Conservation (phyloP, 1,140 invertebrate genomes). For the Leptopilina boulardi region DNA sequence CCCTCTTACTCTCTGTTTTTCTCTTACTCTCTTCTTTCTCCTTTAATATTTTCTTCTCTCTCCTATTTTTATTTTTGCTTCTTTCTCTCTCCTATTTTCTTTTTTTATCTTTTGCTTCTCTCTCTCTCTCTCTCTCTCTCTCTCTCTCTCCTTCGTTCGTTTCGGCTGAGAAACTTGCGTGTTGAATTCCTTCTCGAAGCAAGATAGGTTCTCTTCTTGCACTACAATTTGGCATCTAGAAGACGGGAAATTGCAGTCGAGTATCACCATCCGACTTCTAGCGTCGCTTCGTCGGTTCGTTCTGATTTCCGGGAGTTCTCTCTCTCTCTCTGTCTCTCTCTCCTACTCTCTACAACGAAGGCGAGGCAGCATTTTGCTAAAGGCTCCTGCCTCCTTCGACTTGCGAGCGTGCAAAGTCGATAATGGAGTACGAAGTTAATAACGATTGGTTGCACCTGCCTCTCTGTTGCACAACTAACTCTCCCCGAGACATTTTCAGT, state of each 20-base stretch:
- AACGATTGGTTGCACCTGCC: conserved; percentile 29
- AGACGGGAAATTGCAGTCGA: conserved; percentile 31
- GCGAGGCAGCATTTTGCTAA: not conserved
- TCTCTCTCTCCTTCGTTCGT: not conserved
- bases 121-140: not conserved
- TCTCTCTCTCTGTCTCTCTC: no score
- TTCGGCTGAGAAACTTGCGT: not conserved
- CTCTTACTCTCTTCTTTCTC: not conserved
- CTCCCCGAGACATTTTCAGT: conserved; percentile 27
- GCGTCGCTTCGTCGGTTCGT: not conserved
- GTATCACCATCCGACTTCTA: conserved; percentile 22
- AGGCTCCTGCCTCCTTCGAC: not conserved
- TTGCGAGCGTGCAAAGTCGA: conserved; percentile 11
- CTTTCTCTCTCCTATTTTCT: not conserved
- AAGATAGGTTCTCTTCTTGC: not conserved
- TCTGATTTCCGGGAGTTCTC: conserved; percentile 15
- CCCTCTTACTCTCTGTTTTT: not conserved
- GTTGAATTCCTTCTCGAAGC: conserved; percentile 15
- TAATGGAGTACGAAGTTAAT: conserved; percentile 30
- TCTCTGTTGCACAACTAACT: not conserved
- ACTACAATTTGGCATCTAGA: conserved; percentile 22
- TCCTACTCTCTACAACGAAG: not conserved
- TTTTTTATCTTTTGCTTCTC: not conserved
- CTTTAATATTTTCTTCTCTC: not conserved
- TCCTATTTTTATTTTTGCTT: not conserved